A percentile compares a stretch with the other conserved stretches of the same genome.
phyloP scores from a whole-genome alignment of 2,888 invertebrate genomes.

The Drosophila heteroneura region DNA sequence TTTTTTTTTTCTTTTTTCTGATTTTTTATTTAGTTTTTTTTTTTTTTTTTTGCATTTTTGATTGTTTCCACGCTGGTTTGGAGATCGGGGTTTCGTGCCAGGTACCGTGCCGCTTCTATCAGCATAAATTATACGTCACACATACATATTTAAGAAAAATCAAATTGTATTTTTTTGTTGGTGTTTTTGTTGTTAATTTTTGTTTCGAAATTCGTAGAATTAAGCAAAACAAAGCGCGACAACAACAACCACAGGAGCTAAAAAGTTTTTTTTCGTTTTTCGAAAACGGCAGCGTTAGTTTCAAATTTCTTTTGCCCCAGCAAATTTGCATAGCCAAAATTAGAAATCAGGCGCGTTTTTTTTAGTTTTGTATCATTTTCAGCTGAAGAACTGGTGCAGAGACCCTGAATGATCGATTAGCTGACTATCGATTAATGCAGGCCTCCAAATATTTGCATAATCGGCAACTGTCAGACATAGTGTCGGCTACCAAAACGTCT shows the following conservation, averaged over 20 bases:
- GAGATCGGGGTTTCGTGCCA: constrained; percentile 70
- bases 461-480: constrained; percentile 46
- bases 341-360: constrained; percentile 26
- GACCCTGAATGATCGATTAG: constrained; percentile 48
- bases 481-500: constrained; percentile 48
- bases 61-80: constrained; percentile 75
- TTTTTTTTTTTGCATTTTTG: constrained; percentile 49
- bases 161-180: constrained; percentile 52
- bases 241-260: constrained; percentile 41
- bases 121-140: constrained; percentile 76
- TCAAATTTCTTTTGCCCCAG: constrained; percentile 52
- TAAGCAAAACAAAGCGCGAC: constrained; percentile 64
- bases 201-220: constrained; percentile 67
- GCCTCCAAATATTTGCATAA: constrained; percentile 54
- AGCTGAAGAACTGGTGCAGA: constrained; percentile 43
- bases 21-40: constrained; percentile 21
- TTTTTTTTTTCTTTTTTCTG: constrained; percentile 46
- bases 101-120: constrained; percentile 73
- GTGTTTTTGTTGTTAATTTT: constrained; percentile 31
- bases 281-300: constrained; percentile 45
- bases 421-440: constrained; percentile 60
- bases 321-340: constrained; percentile 38
- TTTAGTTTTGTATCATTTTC: background rate
- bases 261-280: constrained; percentile 15
- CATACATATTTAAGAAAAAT: constrained; percentile 72